Conservation (phyloP, 2,113 vertebrate genomes). For the Anser brachyrhynchus region DNA sequence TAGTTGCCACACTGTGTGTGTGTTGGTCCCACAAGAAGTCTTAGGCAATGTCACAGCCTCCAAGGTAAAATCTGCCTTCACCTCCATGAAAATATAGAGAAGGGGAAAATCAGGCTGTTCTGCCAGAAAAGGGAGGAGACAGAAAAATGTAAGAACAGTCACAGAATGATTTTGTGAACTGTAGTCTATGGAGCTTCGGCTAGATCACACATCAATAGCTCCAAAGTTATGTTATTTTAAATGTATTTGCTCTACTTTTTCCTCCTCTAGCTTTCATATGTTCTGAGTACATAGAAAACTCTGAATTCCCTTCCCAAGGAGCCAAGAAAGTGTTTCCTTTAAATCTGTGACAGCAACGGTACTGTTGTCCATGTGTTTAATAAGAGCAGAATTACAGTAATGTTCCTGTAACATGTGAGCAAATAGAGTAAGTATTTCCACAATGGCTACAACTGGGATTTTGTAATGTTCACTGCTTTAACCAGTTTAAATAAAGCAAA, state of each 20-base stretch:
- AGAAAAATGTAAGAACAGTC: background rate
- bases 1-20: background rate
- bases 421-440: constrained; percentile 32
- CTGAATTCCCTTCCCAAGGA: background rate
- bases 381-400: background rate
- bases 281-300: background rate
- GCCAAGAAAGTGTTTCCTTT: constrained; percentile 18
- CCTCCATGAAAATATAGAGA: background rate
- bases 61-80: background rate
- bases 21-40: background rate
- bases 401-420: background rate
- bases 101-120: background rate
- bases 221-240: background rate
- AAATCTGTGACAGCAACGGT: background rate
- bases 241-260: background rate
- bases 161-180: background rate
- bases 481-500: constrained; percentile 23
- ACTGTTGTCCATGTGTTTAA: background rate
- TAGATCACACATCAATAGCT: background rate
- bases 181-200: background rate
- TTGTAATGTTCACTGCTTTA: constrained; percentile 1
- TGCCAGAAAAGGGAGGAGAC: background rate
- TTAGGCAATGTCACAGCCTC: background rate
- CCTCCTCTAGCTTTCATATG: background rate
- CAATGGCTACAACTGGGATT: constrained; percentile 7